Base-by-base conservation (phyloP, 2,113 vertebrate genomes). In the Hippotragus niger region DNA sequence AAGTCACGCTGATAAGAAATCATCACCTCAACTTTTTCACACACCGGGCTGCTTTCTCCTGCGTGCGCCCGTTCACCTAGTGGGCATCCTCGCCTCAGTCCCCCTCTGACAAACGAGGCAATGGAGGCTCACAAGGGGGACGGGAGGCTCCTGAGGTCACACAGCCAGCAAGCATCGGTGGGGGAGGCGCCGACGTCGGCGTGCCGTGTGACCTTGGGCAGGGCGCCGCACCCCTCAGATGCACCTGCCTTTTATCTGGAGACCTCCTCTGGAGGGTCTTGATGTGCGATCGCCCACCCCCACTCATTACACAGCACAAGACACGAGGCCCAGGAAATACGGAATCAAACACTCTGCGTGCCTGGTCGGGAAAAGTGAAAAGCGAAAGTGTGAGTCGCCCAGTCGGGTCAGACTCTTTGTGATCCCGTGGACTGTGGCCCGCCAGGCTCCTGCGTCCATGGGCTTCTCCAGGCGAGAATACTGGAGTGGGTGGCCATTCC, bases 41-140 rank as follows among this genome's bases (percentile, higher is more conserved):
- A 71, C 14, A 21, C 11, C 21, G 29, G 67, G 60, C 47, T 80
- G 81, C 60, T 43, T n/a, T 86, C 53, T 86, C 40, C 60, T n/a
- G 21, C 0, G 8, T 36, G 15, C 0, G 6, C 82, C 4, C 0
- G n/a, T 7, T 45, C 45, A 43, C 53, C 10, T 23, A 12, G 33
- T 25, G 45, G 58, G n/a, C 45, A 64, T 17, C 82, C 40, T 0
- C 19, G 36, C 33, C 50, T 33, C 47, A 1, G 43, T 13, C 55
- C 23, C 57, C 47, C 5, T 62, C 40, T 91, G 21, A 45, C 40
- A 67, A 31, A 40, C 1, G 29, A 57, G 88, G 29, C 5, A 9
- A 57, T 40, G 1, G 36, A 88, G 45, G 36, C 47, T 17, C 55
- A 19, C 76, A 17, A 15, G 19, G 52, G 16, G 52, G 64, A 67